These are phyloP conservation scores for Sthenelais limicola DNA, from an alignment of 2,888 invertebrate species.

Conservation along the genomic window DNA sequence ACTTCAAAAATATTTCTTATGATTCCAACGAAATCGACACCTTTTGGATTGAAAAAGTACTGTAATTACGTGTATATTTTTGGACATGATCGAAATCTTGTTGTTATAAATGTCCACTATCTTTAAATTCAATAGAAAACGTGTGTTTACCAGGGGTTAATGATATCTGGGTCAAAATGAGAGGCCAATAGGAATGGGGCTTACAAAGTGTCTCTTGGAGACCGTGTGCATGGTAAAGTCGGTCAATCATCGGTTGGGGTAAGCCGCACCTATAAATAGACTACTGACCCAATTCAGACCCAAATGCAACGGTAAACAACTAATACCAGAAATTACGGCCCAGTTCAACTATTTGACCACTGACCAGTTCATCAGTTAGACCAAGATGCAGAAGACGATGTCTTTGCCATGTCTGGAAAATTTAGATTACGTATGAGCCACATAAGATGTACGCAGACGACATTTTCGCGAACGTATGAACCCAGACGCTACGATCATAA, in stretches of 20 bases:
- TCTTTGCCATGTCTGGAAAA: not conserved
- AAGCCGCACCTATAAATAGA: conserved; percentile 5
- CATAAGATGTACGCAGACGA: too few species aligned
- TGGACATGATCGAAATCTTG: too few species aligned
- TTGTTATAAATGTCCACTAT: too few species aligned
- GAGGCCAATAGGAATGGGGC: not conserved
- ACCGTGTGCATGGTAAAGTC: not conserved
- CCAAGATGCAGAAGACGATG: not conserved
- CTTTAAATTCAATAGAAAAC: too few species aligned
- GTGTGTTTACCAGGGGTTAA: not conserved
- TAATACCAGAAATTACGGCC: not conserved
- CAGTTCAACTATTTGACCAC: not conserved
- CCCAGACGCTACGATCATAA: not conserved
- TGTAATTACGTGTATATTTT: too few species aligned
- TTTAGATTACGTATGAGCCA: not conserved
- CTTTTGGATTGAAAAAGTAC: too few species aligned
- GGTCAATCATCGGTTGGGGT: conserved; percentile 3
- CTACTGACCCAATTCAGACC: not conserved
- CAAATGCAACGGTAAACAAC: not conserved
- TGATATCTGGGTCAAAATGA: not conserved
- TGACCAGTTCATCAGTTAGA: not conserved
- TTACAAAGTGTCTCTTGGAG: not conserved
- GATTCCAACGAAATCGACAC: not conserved
- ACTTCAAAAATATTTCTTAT: not conserved
- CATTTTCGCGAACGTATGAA: too few species aligned